A percentile compares a stretch with the other conserved stretches of the same genome.
These are phyloP conservation scores for Electrona antarctica DNA, from an alignment of 2,113 vertebrate genomes.

Conservation along the genomic window DNA sequence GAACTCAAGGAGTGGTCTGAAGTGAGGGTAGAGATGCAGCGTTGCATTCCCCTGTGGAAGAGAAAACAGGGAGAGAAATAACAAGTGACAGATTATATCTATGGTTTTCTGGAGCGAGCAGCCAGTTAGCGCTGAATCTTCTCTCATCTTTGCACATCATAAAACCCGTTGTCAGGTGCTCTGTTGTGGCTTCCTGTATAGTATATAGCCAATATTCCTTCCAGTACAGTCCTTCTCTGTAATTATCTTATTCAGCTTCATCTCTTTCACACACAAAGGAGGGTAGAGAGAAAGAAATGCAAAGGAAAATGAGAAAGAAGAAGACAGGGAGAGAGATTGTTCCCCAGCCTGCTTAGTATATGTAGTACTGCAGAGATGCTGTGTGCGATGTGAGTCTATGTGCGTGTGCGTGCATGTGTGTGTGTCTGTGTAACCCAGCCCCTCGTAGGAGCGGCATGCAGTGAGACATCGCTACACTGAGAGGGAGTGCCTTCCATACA, in stretches of 20 bases:
- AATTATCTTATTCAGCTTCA: constrained; percentile 68
- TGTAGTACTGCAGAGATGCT: constrained; percentile 36
- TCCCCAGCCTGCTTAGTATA: constrained; percentile 29
- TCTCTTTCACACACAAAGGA: constrained; percentile 50
- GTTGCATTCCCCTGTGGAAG: constrained; percentile 79
- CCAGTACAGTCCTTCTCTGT: constrained; percentile 53
- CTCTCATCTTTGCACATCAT: constrained; percentile 29
- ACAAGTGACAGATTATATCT: constrained; percentile 21
- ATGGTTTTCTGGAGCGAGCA: constrained; percentile 14
- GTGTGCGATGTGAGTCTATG: neutral
- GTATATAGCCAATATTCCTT: constrained; percentile 56
- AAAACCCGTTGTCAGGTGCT: constrained; percentile 11
- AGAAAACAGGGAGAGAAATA: constrained; percentile 30
- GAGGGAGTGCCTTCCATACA: constrained; percentile 28
- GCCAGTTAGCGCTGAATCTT: constrained; percentile 17
- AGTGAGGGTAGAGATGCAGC: constrained; percentile 82
- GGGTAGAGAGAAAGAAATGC: constrained; percentile 35
- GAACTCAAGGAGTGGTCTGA: constrained; percentile 79
- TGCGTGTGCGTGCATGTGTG: neutral
- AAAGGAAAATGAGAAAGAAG: constrained; percentile 23
- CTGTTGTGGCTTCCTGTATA: constrained; percentile 56
- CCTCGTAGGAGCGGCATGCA: constrained; percentile 38
- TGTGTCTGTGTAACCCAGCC: constrained; percentile 18
- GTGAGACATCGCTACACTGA: constrained; percentile 25
- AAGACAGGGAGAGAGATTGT: constrained; percentile 43